Conservation (phyloP, 2,888 invertebrate genomes). For the Sympetrum striolatum region DNA sequence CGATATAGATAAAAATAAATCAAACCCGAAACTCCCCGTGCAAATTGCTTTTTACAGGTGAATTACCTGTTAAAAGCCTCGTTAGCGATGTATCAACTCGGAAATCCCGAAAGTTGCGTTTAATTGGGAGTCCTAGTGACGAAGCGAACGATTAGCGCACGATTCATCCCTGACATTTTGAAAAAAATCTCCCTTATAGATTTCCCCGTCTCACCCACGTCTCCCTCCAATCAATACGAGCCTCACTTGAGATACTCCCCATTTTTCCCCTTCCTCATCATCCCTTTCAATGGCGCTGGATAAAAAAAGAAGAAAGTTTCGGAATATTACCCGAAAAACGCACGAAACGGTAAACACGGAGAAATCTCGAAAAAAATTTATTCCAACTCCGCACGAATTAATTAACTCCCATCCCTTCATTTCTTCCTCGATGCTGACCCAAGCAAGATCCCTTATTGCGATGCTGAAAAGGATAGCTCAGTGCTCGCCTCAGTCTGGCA, state of each 20-base stretch:
- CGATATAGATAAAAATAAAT: no score
- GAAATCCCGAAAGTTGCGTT: no score
- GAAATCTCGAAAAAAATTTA: neutral
- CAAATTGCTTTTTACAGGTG: no score
- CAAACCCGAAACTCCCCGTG: no score
- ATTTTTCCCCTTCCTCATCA: neutral
- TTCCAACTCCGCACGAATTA: neutral
- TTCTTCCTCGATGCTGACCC: neutral
- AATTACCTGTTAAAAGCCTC: no score
- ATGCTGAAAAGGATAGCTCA: neutral
- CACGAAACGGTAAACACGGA: neutral
- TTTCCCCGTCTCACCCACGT: neutral
- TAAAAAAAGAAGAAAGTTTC: neutral
- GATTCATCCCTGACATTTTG: neutral
- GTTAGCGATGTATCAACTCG: no score
- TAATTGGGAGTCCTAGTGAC: no score
- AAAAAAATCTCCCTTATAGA: neutral
- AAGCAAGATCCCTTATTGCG: neutral
- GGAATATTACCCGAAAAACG: neutral
- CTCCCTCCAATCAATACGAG: neutral
- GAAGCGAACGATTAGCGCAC: no score
- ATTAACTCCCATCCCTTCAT: neutral
- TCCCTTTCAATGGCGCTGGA: neutral
- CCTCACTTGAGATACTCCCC: neutral
- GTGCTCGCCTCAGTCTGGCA: neutral